These are phyloP conservation scores for Ceriagrion tenellum DNA, from an alignment of 2,888 invertebrate species.

Conservation along the genomic window DNA sequence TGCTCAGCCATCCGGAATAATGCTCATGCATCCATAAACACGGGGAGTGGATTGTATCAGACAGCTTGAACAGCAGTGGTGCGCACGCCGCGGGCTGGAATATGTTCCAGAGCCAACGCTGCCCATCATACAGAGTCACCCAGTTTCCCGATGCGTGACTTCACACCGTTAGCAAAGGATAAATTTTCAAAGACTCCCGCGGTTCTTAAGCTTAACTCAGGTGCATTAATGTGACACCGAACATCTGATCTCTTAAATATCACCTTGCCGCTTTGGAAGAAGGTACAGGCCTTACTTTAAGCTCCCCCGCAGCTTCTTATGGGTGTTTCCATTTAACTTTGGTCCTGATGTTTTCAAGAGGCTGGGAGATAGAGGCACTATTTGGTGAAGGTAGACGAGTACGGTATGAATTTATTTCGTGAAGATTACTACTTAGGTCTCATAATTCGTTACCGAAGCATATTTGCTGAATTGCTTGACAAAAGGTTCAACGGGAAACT, in stretches of 20 bases:
- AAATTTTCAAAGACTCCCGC: not conserved
- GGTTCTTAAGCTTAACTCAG: constrained; percentile 2
- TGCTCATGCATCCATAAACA: constrained; percentile 16
- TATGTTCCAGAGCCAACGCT: not conserved
- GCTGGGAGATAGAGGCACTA: not conserved
- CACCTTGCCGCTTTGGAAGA: not conserved
- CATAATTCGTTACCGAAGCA: not conserved
- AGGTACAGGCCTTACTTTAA: not conserved
- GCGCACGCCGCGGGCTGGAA: not conserved
- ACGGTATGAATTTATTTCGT: not conserved
- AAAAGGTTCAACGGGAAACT: too few relatives aligned
- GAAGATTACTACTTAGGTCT: not conserved
- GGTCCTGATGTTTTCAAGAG: constrained; percentile 2
- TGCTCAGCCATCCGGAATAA: constrained; percentile 8
- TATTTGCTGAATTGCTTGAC: too few relatives aligned
- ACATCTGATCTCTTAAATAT: constrained; percentile 16
- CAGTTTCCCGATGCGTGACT: constrained; percentile 16
- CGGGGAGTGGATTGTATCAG: not conserved
- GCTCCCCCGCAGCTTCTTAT: constrained; percentile 17
- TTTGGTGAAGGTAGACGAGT: not conserved
- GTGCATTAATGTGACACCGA: not conserved
- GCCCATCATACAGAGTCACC: not conserved
- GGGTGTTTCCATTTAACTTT: not conserved
- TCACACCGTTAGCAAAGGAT: not conserved
- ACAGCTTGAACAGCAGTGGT: not conserved